Base-by-base conservation (phyloP, 2,888 invertebrate genomes). In the Coecobrya sp. region DNA sequence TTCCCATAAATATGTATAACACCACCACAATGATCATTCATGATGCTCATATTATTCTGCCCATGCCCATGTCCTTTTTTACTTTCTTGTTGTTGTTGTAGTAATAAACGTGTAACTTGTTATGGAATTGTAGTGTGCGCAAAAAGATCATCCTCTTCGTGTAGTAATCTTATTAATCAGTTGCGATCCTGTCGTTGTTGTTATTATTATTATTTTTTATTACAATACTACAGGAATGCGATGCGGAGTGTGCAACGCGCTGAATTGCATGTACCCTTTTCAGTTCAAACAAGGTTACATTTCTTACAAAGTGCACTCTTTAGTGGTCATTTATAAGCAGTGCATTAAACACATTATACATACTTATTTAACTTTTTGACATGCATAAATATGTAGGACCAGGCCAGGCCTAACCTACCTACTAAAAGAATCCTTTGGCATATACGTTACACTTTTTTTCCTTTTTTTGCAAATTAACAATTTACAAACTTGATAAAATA, bases 41-140 rank as follows among this genome's bases (percentile, higher is more conserved):
- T 25, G 45, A 76, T 8, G 25, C 19, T 76, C 25, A 22, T 22
- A 49, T 76, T 49, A 76, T 25, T 76, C 55, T 55, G 30, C 52
- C 55, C 81, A 81, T 70, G 86, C 55, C 68, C 73, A 52, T 86
- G 52, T 81, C 45, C 42, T 59, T 55, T 42, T 55, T 27, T 42
- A 55, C 59, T 27, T 81, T 73, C 36, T 73, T 76, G 22, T 76
- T 49, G 22, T 49, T 70, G 42, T 62, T 76, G 76, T 76, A 49
- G 25, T 49, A 76, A 76, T 59, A 81, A 86, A 86, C 49, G 68
- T 73, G 86, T 59, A 81, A 59, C 81, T 81, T 55, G 81, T 86
- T 86, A 86, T 55, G 86, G 86, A 86, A 86, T 55, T 84, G 84
- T 76, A 22, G 22, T 52, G 11, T 11, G 11, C 36, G 52, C 65